phyloP scores from a whole-genome alignment of 2,113 vertebrate species.

The Sisor rabdophorus region DNA sequence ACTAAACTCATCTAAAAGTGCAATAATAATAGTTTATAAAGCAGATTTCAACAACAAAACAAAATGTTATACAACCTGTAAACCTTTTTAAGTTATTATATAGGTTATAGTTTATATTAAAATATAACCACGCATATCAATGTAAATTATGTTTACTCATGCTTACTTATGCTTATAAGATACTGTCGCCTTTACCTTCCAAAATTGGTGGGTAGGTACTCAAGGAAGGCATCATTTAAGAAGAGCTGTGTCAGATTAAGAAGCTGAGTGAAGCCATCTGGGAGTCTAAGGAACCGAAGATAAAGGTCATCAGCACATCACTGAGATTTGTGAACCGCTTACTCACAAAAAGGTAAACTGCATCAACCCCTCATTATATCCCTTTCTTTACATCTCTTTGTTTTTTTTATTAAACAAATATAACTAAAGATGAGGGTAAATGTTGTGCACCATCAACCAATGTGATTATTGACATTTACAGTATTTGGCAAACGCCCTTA shows the following conservation, averaged over 20 bases:
- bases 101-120: too few species aligned
- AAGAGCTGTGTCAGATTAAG: constrained; percentile 98
- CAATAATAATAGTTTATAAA: background rate
- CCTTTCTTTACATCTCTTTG: constrained; percentile 6
- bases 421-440: background rate
- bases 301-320: constrained; percentile 42
- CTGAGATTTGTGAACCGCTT: constrained; percentile 29
- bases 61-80: too few species aligned
- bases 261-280: constrained; percentile 98
- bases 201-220: constrained; percentile 97
- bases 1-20: background rate
- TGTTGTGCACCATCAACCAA: background rate
- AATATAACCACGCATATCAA: too few species aligned
- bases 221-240: constrained; percentile 98
- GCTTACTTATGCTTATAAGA: too few species aligned
- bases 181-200: constrained; percentile 93
- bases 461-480: background rate
- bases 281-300: constrained; percentile 75
- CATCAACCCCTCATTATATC: constrained; percentile 25
- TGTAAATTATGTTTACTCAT: too few species aligned
- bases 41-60: too few species aligned
- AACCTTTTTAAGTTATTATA: too few species aligned
- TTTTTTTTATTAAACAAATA: background rate
- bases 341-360: background rate
- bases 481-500: too few species aligned